A percentile compares a stretch with the other conserved stretches of the same genome.
These are phyloP conservation scores for Laspeyria flexula DNA, from an alignment of 2,888 invertebrate genomes.

Conservation along the genomic window DNA sequence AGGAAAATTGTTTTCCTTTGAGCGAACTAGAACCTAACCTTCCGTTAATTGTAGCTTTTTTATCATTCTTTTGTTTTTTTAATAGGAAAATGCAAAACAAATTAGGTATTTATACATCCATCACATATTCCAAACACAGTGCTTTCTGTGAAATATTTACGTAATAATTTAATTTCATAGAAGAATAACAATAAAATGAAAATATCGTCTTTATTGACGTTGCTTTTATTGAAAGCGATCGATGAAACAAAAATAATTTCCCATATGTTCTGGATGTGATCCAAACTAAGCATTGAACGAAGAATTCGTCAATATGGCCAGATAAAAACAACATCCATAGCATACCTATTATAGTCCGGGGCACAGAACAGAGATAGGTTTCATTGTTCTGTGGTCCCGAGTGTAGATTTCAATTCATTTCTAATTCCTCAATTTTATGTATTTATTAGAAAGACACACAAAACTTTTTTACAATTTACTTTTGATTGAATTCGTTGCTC, in stretches of 20 bases:
- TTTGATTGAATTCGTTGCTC: too few relatives aligned
- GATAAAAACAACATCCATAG: too few relatives aligned
- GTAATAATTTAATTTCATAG: not conserved
- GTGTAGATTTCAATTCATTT: too few relatives aligned
- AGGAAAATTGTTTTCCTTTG: not conserved
- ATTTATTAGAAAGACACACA: too few relatives aligned
- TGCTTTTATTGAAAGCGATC: constrained; percentile 1
- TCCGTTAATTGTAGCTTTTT: not conserved
- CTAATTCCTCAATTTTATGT: too few relatives aligned
- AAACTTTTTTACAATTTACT: too few relatives aligned
- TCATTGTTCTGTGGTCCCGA: too few relatives aligned
- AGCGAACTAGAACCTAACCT: not conserved
- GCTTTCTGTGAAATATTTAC: not conserved
- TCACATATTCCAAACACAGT: not conserved
- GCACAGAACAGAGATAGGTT: too few relatives aligned
- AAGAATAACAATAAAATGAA: too few relatives aligned
- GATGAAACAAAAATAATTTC: constrained; percentile 3
- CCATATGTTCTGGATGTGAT: not conserved
- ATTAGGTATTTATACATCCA: not conserved
- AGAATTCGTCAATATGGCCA: too few relatives aligned
- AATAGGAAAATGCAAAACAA: not conserved
- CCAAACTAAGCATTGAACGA: not conserved
- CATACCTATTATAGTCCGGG: too few relatives aligned
- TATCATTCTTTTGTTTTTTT: not conserved
- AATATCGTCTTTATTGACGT: constrained; percentile 15